Evolutionary conservation across 1,140 invertebrate species (phyloP).

Genomic region (Penaeus japonicus): DNA sequence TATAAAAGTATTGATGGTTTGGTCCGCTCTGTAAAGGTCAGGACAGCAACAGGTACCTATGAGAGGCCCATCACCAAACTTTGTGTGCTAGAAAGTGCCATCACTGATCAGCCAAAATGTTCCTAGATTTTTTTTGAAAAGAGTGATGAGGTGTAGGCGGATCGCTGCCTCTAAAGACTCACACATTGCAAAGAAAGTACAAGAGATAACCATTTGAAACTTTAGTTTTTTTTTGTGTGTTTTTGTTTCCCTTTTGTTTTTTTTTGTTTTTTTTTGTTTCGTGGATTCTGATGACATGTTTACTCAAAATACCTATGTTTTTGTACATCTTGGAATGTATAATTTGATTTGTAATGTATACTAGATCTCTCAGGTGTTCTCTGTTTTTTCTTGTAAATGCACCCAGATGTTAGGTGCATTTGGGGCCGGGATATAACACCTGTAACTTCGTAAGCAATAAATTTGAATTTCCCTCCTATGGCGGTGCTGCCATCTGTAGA

Average conservation of each 20-base stretch:
- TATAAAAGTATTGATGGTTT: background rate
- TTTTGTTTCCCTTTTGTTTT: no score
- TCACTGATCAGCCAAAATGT: background rate
- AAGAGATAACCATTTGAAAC: no score
- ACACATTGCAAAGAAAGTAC: no score
- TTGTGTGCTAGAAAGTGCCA: background rate
- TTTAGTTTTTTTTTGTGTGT: no score
- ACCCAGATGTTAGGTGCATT: background rate
- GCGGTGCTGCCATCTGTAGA: no score
- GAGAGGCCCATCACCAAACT: background rate
- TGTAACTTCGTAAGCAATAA: no score
- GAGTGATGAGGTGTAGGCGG: background rate
- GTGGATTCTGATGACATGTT: no score
- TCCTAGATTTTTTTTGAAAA: background rate
- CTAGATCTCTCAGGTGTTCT: background rate
- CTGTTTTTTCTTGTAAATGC: background rate
- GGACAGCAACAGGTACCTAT: background rate
- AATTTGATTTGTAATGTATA: background rate
- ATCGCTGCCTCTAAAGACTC: no score
- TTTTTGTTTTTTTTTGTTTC: no score
- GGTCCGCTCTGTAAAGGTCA: background rate
- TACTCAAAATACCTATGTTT: no score
- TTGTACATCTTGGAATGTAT: no score
- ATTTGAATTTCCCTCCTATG: no score
- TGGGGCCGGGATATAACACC: background rate